These are phyloP conservation scores for Neoarius graeffei DNA, from an alignment of 2,113 vertebrate genomes.

Conservation along the genomic window DNA sequence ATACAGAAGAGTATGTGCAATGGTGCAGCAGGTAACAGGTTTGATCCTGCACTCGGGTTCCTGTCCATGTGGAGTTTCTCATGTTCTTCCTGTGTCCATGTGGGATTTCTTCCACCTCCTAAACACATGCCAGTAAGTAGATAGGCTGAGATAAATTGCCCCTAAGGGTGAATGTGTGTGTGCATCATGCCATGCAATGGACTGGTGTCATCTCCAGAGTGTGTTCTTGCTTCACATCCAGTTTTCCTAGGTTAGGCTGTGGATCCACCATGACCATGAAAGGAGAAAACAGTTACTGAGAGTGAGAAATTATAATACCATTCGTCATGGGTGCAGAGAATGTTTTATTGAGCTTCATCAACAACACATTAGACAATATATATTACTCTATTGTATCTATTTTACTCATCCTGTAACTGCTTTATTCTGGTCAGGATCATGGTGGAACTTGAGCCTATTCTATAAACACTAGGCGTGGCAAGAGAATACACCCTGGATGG, in stretches of 20 bases:
- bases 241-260: neutral
- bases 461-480: neutral
- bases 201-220: neutral
- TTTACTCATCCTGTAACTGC: neutral
- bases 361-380: neutral
- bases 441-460: neutral
- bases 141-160: neutral
- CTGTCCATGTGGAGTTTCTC: too few species aligned
- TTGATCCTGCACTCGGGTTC: neutral
- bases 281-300: neutral
- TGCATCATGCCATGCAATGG: neutral
- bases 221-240: neutral
- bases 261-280: neutral
- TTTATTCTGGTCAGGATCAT: neutral
- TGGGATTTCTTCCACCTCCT: neutral
- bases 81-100: neutral
- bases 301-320: neutral
- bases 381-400: neutral
- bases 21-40: neutral
- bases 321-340: neutral
- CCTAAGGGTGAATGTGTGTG: neutral
- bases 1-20: neutral
- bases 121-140: neutral
- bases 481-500: neutral
- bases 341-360: neutral